phyloP scores from a whole-genome alignment of 2,797 vertebrate species.

The Ambastaia sidthimunki region DNA sequence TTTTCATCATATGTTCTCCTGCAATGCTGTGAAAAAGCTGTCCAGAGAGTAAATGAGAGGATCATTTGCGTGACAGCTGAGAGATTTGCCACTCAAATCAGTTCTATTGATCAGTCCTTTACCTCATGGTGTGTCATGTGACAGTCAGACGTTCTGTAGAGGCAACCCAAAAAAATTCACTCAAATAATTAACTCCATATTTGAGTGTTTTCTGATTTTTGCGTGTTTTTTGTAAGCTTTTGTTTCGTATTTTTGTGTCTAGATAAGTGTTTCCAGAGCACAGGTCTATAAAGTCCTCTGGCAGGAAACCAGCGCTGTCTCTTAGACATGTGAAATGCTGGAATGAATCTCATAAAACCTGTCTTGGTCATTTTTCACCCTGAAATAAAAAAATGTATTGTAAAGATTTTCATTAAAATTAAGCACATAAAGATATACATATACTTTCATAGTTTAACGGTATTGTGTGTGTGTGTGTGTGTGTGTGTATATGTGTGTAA shows the following conservation, averaged over 20 bases:
- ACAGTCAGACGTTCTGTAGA: background rate
- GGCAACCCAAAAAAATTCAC: no score
- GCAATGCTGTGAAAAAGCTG: constrained; percentile 17
- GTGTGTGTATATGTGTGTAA: no score
- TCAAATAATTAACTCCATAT: background rate
- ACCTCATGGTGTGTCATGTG: background rate
- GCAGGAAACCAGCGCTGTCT: background rate
- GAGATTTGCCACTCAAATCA: constrained; percentile 46
- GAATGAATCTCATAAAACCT: background rate
- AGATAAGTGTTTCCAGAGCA: background rate
- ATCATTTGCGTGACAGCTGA: constrained; percentile 38
- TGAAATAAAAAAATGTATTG: background rate
- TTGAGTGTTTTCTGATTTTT: background rate
- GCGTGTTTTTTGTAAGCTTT: background rate
- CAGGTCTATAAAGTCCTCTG: background rate
- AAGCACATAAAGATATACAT: background rate
- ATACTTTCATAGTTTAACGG: no score
- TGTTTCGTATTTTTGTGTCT: background rate
- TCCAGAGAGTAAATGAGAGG: background rate
- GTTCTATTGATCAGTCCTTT: constrained; percentile 27
- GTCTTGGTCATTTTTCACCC: background rate
- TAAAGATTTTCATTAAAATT: background rate
- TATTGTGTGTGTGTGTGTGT: no score
- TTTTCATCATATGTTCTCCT: background rate
- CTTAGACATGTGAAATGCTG: background rate